Base-by-base conservation (phyloP, 2,797 vertebrate species). In the Petrocephalus sullivani region DNA sequence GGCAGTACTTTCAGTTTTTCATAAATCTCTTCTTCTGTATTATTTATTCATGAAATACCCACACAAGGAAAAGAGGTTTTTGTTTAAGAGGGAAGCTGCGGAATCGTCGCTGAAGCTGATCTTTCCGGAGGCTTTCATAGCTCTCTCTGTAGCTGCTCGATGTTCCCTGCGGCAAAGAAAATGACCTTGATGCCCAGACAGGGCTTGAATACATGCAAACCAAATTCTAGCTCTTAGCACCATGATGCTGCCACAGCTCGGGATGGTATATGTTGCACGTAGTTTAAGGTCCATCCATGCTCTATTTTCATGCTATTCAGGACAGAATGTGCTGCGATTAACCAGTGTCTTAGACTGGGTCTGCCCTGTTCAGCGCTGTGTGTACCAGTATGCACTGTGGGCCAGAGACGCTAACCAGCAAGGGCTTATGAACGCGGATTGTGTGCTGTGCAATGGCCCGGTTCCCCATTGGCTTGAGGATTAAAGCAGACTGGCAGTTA, bases 11-110 rank as follows among this genome's bases (percentile, higher is more conserved):
- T 33, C 16, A 16, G 84, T 41, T 85, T 58, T 85, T 54, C 54
- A 58, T 85, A n/a, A 85, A 58, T 85, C 84, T 58, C 56, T 58
- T 58, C 53, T n/a, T 58, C 41, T 85, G 23, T 33, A 85, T 85
- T 57, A 85, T 85, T 58, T 57, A 85, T 85, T 28, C 84, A 85
- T 33, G 14, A 16, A 37, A 28, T 85, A 37, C 12, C 84, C 12
- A 85, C 54, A 85, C 12, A 85, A 57, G 53, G 84, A n/a, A 85
- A 60, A 28, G 33, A 85, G 28, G 53, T 41, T 37, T 58, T 85
- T 57, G 37, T 57, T 57, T 85, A 58, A 60, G 54, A 41, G 23
- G 16, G 84, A 85, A 58, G 57, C 14, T 41, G 54, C 41, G 37
- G 53, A 85, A 51, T 85, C 6, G 54, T 14, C 19, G 28, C 23